A percentile compares a stretch with the other conserved stretches of the same genome.
Evolutionary conservation across 2,113 vertebrate genomes (phyloP).

Genomic region (Centropus bengalensis): DNA sequence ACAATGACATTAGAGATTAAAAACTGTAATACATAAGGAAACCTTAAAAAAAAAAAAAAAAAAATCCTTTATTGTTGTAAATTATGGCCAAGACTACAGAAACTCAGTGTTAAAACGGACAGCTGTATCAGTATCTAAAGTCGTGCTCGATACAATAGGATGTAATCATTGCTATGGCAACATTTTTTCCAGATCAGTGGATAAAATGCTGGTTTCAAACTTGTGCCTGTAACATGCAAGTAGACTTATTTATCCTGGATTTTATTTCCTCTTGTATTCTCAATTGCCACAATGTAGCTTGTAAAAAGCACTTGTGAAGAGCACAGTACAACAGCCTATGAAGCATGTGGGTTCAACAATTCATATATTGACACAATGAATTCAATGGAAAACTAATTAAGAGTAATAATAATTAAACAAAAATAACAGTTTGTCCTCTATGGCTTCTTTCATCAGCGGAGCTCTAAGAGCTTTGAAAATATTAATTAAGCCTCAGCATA

Average conservation of each 20-base stretch:
- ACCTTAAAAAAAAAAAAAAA: background rate
- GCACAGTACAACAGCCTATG: background rate
- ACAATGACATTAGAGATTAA: background rate
- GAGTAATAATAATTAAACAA: conserved; percentile 11
- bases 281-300: background rate
- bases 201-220: conserved; percentile 4
- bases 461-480: conserved; percentile 29
- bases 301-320: conserved; percentile 40
- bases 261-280: conserved; percentile 34
- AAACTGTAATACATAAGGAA: background rate
- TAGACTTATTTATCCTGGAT: background rate
- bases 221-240: background rate
- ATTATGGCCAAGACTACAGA: rapidly evolving
- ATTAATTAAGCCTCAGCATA: conserved; percentile 51
- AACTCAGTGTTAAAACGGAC: background rate
- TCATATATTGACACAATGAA: background rate
- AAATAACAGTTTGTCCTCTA: background rate
- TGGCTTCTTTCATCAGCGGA: conserved; percentile 38
- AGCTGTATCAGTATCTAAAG: background rate
- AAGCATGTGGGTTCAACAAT: conserved; percentile 20
- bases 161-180: conserved; percentile 38
- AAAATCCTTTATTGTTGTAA: background rate
- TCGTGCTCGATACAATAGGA: background rate
- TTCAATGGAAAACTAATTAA: conserved; percentile 56
- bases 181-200: conserved; percentile 8